phyloP scores from a whole-genome alignment of 2,888 invertebrate genomes.

The Unio delphinus region DNA sequence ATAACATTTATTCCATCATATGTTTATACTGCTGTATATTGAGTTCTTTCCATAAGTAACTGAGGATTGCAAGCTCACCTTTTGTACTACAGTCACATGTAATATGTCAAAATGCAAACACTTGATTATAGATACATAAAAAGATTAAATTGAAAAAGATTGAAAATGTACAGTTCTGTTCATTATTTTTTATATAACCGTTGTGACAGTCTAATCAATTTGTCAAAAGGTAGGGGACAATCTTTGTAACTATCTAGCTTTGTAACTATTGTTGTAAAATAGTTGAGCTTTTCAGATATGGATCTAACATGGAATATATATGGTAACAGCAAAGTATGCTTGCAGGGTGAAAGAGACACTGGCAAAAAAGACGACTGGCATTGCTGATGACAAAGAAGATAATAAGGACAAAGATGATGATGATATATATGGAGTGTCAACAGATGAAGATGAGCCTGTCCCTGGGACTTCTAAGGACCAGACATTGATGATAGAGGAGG shows the following conservation, averaged over 20 bases:
- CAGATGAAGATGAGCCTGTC: conserved; percentile 58
- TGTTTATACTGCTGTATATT: background rate
- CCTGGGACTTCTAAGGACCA: conserved; percentile 4
- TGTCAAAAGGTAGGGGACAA: no score
- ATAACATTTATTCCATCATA: background rate
- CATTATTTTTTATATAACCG: no score
- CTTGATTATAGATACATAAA: no score
- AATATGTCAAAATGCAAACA: no score
- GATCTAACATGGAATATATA: background rate
- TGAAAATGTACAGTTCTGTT: no score
- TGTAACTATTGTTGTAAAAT: no score
- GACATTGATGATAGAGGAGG: conserved; percentile 8
- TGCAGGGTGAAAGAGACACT: conserved; percentile 36
- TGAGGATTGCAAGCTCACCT: no score
- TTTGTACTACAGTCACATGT: no score
- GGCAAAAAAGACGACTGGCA: conserved; percentile 6
- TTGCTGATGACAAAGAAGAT: conserved; percentile 4
- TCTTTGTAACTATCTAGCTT: no score
- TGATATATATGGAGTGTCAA: conserved; percentile 56
- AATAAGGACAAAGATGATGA: conserved; percentile 18
- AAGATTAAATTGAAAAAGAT: no score
- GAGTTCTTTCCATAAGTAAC: background rate
- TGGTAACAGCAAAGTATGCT: background rate
- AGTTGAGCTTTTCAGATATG: no score
- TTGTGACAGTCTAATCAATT: no score